Conservation (phyloP, 35 echinoderm and acorn worm species). For the Amphiura filiformis region DNA sequence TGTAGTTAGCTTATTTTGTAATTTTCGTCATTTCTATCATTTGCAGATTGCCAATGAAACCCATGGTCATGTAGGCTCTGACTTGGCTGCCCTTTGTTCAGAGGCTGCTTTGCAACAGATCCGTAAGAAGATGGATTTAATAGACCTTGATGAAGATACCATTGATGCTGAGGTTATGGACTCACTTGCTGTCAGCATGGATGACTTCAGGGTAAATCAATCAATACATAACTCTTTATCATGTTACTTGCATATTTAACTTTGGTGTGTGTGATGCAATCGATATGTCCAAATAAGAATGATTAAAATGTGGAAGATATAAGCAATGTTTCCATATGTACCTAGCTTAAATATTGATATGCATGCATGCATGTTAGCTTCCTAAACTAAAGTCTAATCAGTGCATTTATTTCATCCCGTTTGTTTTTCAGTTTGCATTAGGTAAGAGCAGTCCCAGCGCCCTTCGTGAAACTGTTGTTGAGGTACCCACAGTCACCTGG, state of each 20-base stretch:
- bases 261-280: no score
- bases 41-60: conserved; percentile 93
- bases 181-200: conserved; percentile 93
- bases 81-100: conserved; percentile 95
- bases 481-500: conserved; percentile 93
- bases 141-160: conserved; percentile 98
- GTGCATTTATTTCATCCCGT: no score
- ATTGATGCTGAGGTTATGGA: conserved; percentile 99
- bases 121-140: conserved; percentile 95
- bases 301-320: no score
- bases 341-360: no score
- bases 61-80: conserved; percentile 94
- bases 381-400: no score
- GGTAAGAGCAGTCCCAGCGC: conserved; percentile 98
- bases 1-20: no score
- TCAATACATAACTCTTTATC: no score
- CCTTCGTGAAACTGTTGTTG: conserved; percentile 92
- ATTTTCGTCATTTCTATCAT: background rate
- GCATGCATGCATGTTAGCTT: no score
- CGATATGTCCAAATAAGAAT: no score
- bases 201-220: conserved; percentile 92
- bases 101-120: conserved; percentile 98
- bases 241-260: no score
- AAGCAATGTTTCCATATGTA: no score
- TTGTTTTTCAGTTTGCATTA: conserved; percentile 88